Conservation (phyloP, 1,140 invertebrate species). For the Halictus rubicundus region DNA sequence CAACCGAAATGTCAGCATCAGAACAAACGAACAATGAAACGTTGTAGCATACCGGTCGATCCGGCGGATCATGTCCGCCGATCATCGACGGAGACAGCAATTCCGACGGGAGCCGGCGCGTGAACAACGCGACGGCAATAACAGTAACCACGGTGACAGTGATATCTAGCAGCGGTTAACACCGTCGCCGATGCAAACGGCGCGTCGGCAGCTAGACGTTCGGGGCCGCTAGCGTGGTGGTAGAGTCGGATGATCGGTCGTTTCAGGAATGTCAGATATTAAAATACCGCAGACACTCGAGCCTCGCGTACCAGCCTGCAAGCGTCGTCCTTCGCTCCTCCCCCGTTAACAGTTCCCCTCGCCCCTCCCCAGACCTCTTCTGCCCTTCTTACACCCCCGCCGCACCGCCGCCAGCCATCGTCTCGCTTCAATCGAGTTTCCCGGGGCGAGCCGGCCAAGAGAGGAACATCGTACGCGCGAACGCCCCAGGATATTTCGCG, state of each 20-base stretch:
- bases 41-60: no score
- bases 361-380: slow-evolving; percentile 19
- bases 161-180: neutral
- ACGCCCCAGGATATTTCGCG: neutral
- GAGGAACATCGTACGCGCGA: slow-evolving; percentile 16
- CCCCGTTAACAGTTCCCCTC: slow-evolving; percentile 24
- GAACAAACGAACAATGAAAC: no score
- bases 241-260: slow-evolving; percentile 74
- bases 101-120: no score
- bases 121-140: no score
- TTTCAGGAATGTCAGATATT: slow-evolving; percentile 80
- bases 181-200: neutral
- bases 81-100: no score
- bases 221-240: neutral
- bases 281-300: slow-evolving; percentile 79
- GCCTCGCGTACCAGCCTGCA: slow-evolving; percentile 55
- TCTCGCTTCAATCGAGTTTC: slow-evolving; percentile 54
- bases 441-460: slow-evolving; percentile 33
- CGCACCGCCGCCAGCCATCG: slow-evolving; percentile 30
- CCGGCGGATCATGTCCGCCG: no score
- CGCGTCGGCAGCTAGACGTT: neutral
- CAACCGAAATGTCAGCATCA: no score
- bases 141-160: no score
- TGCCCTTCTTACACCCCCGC: slow-evolving; percentile 54
- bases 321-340: slow-evolving; percentile 43